A percentile compares a stretch with the other conserved stretches of the same genome.
phyloP scores from a whole-genome alignment of 2,113 vertebrate genomes.

The Circaetus gallicus region DNA sequence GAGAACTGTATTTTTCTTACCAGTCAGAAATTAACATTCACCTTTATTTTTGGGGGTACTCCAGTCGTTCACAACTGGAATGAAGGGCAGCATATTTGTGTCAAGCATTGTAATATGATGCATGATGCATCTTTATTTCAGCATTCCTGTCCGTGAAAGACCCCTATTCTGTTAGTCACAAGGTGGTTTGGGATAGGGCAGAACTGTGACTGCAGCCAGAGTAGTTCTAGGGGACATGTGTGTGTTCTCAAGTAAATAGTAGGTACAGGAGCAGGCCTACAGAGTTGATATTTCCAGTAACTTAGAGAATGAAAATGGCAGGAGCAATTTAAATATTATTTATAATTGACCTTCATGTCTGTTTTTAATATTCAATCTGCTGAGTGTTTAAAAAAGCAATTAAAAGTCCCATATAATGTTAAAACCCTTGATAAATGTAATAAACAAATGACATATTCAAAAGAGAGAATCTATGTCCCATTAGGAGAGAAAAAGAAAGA shows the following conservation, averaged over 20 bases:
- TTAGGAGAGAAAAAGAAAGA: slow-evolving; percentile 67
- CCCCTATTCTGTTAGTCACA: not conserved
- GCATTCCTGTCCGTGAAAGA: not conserved
- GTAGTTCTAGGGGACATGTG: not conserved
- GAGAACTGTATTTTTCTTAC: not conserved
- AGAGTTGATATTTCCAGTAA: slow-evolving; percentile 27
- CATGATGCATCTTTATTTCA: not conserved
- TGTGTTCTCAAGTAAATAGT: not conserved
- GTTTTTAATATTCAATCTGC: slow-evolving; percentile 55
- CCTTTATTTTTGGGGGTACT: not conserved
- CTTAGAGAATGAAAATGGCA: slow-evolving; percentile 40
- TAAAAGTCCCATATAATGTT: slow-evolving; percentile 59
- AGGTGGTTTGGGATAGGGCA: not conserved
- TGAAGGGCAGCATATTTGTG: not conserved
- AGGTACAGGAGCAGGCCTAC: not conserved
- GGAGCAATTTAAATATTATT: slow-evolving; percentile 40
- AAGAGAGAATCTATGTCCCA: slow-evolving; percentile 59
- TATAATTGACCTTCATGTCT: slow-evolving; percentile 50
- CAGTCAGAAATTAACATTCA: not conserved
- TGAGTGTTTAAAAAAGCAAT: slow-evolving; percentile 61
- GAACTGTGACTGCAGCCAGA: not conserved
- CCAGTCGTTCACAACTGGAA: not conserved
- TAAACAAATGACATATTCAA: slow-evolving; percentile 68
- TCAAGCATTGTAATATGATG: not conserved
- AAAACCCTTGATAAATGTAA: slow-evolving; percentile 65